Evolutionary conservation across 2,797 vertebrate species (phyloP).

Genomic region (Coendou prehensilis): DNA sequence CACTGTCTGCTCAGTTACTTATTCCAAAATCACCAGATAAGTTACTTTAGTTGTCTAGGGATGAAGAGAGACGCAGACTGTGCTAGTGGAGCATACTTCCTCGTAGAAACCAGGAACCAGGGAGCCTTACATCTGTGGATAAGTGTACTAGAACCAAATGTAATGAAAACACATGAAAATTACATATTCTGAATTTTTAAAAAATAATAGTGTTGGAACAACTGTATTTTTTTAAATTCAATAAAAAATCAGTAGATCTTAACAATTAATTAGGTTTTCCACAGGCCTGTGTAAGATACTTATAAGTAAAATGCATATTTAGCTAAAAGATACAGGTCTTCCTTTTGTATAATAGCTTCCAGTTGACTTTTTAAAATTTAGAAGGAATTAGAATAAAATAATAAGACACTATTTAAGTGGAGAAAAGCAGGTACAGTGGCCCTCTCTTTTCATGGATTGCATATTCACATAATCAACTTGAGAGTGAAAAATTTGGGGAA

Average conservation of each 20-base stretch:
- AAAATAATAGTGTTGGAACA: constrained; percentile 26
- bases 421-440: background rate
- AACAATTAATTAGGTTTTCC: constrained; percentile 38
- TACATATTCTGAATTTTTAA: background rate
- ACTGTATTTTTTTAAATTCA: constrained; percentile 43
- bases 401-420: background rate
- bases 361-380: constrained; percentile 62
- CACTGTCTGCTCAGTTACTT: constrained; percentile 20
- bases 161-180: constrained; percentile 20
- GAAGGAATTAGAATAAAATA: constrained; percentile 41
- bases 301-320: constrained; percentile 38
- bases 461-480: background rate
- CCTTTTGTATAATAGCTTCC: constrained; percentile 38
- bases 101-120: constrained; percentile 43
- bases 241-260: background rate
- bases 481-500: background rate
- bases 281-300: background rate
- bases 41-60: background rate
- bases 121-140: background rate
- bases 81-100: background rate
- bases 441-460: background rate
- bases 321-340: background rate
- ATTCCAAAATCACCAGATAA: constrained; percentile 24
- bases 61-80: background rate
- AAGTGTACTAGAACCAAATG: constrained; percentile 43